A percentile compares a stretch with the other conserved stretches of the same genome.
phyloP scores from a whole-genome alignment of 2,888 invertebrate species.

The Formica aserva region DNA sequence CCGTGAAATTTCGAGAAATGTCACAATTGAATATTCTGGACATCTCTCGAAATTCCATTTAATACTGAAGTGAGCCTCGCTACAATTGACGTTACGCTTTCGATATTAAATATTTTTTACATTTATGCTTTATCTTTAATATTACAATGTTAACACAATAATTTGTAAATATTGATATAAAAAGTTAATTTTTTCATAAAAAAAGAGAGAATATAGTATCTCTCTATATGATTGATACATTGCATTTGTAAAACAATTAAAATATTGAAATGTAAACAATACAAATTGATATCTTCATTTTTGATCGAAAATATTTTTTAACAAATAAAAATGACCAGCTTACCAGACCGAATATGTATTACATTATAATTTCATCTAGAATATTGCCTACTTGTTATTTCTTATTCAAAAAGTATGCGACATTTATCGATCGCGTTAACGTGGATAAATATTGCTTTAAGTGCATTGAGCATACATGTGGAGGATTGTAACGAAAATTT shows the following conservation, averaged over 20 bases:
- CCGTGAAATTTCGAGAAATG: neutral
- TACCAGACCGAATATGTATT: neutral
- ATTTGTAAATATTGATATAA: neutral
- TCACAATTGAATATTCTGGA: neutral
- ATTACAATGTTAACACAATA: too few relatives aligned
- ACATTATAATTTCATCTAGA: neutral
- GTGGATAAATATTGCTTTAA: conserved; percentile 4
- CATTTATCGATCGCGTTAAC: neutral
- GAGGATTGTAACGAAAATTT: neutral
- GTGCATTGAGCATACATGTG: neutral
- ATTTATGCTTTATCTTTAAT: too few relatives aligned
- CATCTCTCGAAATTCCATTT: neutral
- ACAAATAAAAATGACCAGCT: neutral
- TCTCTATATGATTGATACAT: neutral
- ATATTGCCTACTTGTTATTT: neutral
- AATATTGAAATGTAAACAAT: neutral
- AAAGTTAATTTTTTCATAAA: neutral
- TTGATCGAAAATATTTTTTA: neutral
- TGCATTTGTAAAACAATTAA: neutral
- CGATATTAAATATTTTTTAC: neutral
- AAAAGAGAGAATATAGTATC: neutral
- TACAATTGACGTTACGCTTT: neutral
- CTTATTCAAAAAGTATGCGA: neutral
- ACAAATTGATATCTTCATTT: neutral
- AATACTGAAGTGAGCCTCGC: neutral